Percentiles rank a stretch among this genome's conserved stretches.
phyloP scores from a whole-genome alignment of 2,113 vertebrate genomes.

The Lonchura striata region DNA sequence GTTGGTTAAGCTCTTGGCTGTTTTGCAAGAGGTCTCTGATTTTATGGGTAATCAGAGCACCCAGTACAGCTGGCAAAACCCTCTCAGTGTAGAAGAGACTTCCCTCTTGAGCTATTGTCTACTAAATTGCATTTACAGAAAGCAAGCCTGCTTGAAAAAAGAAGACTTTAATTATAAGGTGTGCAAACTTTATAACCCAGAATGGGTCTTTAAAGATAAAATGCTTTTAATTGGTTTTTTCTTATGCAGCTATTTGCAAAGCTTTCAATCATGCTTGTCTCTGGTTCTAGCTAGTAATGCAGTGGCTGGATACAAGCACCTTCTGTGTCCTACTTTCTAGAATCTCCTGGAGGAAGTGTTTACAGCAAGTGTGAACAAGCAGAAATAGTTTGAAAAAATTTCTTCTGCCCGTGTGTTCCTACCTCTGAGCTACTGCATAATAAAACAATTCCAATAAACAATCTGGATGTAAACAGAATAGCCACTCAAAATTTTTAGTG shows the following conservation, averaged over 20 bases:
- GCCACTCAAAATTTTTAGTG: not conserved
- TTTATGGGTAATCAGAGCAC: not conserved
- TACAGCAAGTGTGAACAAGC: slow-evolving; percentile 59
- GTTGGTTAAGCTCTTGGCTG: not conserved
- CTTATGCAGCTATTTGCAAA: not conserved
- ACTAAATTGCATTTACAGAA: not conserved
- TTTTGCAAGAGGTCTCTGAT: not conserved
- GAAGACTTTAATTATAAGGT: not conserved
- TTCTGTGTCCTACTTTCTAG: slow-evolving; percentile 55
- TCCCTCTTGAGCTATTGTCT: not conserved
- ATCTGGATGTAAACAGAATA: not conserved
- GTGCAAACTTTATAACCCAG: not conserved
- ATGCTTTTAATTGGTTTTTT: not conserved
- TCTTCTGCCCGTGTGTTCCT: not conserved
- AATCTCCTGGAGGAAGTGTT: slow-evolving; percentile 50
- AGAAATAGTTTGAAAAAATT: slow-evolving; percentile 25
- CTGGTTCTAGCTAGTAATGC: slow-evolving; percentile 5
- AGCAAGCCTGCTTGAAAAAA: not conserved
- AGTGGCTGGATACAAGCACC: slow-evolving; percentile 32
- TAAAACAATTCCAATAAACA: not conserved
- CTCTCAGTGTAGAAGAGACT: not conserved
- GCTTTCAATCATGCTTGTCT: not conserved
- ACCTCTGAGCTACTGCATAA: not conserved
- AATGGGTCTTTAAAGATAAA: slow-evolving; percentile 11
- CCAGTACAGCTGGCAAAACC: not conserved